phyloP scores from a whole-genome alignment of 2,113 vertebrate species.

The Hippopotamus amphibius region DNA sequence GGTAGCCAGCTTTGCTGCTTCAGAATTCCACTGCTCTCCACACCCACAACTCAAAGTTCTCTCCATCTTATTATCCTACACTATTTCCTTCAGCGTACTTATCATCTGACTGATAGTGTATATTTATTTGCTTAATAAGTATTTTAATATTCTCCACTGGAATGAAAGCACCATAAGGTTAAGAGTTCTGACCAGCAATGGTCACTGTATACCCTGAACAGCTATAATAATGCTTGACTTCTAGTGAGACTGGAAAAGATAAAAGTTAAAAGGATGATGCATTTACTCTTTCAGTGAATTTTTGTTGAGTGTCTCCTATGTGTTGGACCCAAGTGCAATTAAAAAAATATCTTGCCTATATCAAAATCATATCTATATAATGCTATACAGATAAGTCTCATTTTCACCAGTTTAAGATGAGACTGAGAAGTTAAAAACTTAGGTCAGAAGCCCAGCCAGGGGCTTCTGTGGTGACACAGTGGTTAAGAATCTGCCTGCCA shows the following conservation, averaged over 20 bases:
- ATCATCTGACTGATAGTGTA: neutral
- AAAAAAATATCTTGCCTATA: neutral
- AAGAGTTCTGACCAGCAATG: neutral
- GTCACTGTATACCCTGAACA: neutral
- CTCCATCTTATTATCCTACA: neutral
- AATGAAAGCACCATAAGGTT: neutral
- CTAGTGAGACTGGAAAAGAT: neutral
- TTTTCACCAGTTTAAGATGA: neutral
- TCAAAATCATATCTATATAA: neutral
- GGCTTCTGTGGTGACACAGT: no score
- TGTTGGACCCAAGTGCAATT: neutral
- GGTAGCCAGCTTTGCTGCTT: neutral
- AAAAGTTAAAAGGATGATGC: neutral
- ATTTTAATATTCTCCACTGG: neutral
- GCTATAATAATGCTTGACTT: neutral
- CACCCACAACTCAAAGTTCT: neutral
- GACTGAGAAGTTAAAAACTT: neutral
- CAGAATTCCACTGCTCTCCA: neutral
- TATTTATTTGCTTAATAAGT: neutral
- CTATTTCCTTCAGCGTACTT: neutral
- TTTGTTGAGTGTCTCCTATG: neutral
- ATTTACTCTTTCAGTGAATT: neutral
- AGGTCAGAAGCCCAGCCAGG: neutral
- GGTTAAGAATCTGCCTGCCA: no score
- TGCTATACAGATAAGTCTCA: neutral